phyloP scores from a whole-genome alignment of 2,797 vertebrate species.

The Lycodopsis pacificus region DNA sequence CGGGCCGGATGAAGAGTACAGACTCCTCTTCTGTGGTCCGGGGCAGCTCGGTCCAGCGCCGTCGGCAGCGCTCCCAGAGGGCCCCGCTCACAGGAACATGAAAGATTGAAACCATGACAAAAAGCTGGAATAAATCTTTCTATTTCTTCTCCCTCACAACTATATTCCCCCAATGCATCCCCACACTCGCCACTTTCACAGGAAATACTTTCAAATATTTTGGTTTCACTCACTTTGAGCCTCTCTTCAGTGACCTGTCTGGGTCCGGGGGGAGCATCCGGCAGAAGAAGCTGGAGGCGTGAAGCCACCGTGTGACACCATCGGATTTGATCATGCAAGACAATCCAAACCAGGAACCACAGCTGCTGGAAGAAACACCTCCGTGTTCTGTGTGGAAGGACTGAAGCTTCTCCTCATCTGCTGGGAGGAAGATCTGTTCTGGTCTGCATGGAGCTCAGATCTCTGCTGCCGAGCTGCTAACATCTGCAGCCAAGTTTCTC shows the following conservation, averaged over 20 bases:
- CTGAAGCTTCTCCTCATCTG: neutral
- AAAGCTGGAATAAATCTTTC: constrained; percentile 73
- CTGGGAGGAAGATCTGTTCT: neutral
- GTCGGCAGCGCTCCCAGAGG: constrained; percentile 64
- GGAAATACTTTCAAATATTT: constrained; percentile 76
- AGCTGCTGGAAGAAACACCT: constrained; percentile 2
- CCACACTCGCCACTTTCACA: constrained; percentile 47
- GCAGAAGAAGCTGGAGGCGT: constrained; percentile 43
- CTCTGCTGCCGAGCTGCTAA: neutral
- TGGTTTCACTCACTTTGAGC: constrained; percentile 68
- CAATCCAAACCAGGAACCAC: constrained; percentile 53
- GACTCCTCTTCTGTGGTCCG: constrained; percentile 76
- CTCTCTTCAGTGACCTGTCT: constrained; percentile 66
- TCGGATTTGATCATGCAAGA: constrained; percentile 65
- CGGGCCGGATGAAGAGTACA: constrained; percentile 73
- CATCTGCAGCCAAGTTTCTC: neutral
- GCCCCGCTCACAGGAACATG: constrained; percentile 56
- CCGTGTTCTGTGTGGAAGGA: constrained; percentile 23
- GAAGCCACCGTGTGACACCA: constrained; percentile 49
- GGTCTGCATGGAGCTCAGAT: neutral
- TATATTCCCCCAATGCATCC: constrained; percentile 41
- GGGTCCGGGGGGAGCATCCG: constrained; percentile 54
- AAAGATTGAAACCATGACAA: constrained; percentile 68
- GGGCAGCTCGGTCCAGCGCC: constrained; percentile 68
- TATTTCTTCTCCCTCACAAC: constrained; percentile 31